These are phyloP conservation scores for Alligator mississippiensis DNA, from an alignment of 2,113 vertebrate genomes.

Conservation along the genomic window DNA sequence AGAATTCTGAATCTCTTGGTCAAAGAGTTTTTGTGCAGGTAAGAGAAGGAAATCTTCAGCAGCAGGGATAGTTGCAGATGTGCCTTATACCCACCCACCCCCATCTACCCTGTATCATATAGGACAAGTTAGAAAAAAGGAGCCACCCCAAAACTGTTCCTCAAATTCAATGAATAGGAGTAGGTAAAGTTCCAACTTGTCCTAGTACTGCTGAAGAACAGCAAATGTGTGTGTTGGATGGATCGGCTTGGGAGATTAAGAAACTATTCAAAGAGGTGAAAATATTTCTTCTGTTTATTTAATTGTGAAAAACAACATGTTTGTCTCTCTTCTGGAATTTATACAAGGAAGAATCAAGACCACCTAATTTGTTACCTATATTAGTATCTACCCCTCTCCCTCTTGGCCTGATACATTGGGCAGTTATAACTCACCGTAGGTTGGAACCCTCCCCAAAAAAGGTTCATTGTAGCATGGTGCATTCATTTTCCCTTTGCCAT, in stretches of 20 bases:
- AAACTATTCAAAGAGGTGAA: not conserved
- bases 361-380: not conserved
- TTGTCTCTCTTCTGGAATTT: not conserved
- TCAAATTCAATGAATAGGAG: too few relatives aligned
- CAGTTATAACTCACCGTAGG: not conserved
- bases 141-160: too few relatives aligned
- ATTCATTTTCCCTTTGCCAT: not conserved
- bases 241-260: not conserved
- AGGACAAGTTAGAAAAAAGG: too few relatives aligned
- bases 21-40: not conserved
- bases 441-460: too few relatives aligned
- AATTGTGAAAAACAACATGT: accelerated
- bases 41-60: not conserved
- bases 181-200: too few relatives aligned
- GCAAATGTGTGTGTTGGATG: not conserved
- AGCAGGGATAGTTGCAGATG: not conserved
- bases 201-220: not conserved
- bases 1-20: not conserved
- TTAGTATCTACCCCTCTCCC: not conserved
- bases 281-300: not conserved
- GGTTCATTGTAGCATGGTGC: not conserved
- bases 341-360: not conserved
- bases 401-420: not conserved
- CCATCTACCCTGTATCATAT: not conserved
- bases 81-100: not conserved